Evolutionary conservation across 2,797 vertebrate species (phyloP).

Genomic region (Numenius phaeopus): DNA sequence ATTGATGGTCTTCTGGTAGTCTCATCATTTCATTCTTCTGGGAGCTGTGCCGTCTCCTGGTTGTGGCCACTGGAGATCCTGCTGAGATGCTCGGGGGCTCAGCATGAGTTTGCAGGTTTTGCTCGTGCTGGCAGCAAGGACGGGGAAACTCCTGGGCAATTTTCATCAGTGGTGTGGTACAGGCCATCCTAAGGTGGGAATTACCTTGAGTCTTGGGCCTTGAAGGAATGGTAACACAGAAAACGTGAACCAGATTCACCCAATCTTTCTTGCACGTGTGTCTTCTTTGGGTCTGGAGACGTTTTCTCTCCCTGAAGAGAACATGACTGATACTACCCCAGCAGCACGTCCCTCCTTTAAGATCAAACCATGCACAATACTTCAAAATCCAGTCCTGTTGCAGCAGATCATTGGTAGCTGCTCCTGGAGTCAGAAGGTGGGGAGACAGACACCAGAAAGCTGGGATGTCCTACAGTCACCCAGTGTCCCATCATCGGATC

Average conservation of each 20-base stretch:
- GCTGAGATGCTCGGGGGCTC: background rate
- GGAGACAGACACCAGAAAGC: background rate
- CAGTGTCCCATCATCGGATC: rapidly evolving
- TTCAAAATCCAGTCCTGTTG: background rate
- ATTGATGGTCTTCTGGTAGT: background rate
- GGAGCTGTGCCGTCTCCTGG: background rate
- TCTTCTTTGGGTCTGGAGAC: background rate
- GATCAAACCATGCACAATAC: background rate
- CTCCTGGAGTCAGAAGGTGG: background rate
- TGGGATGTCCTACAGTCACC: background rate
- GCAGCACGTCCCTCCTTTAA: background rate
- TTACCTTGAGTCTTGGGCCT: background rate
- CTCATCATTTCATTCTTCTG: background rate
- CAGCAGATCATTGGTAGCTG: background rate
- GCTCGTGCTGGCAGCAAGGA: background rate
- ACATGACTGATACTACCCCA: background rate
- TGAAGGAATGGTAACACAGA: background rate
- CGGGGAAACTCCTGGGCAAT: background rate
- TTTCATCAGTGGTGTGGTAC: background rate
- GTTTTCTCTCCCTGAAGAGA: background rate
- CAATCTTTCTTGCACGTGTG: rapidly evolving
- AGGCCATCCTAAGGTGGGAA: background rate
- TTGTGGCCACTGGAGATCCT: background rate
- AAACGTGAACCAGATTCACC: background rate
- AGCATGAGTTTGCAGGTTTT: background rate